phyloP scores from a whole-genome alignment of 1,140 invertebrate genomes.

The Drosophila athabasca region DNA sequence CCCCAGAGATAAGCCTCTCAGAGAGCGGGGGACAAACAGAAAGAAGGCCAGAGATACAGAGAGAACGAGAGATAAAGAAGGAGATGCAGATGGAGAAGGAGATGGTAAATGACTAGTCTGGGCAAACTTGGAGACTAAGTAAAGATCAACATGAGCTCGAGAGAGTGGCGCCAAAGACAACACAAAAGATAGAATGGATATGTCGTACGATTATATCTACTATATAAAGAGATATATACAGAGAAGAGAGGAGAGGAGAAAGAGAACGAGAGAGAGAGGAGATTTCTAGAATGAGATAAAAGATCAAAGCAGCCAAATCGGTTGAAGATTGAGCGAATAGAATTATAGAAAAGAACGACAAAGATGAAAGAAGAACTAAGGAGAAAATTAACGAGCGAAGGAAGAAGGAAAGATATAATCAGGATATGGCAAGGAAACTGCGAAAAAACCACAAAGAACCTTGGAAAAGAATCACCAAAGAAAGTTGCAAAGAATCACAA shows the following conservation, averaged over 20 bases:
- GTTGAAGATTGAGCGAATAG: too few relatives aligned
- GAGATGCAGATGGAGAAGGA: too few relatives aligned
- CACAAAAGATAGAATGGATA: not conserved
- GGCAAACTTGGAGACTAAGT: constrained; percentile 28
- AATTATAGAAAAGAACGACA: not conserved
- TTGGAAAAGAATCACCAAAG: too few relatives aligned
- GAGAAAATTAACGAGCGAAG: too few relatives aligned
- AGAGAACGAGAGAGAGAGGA: not conserved
- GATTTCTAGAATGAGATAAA: not conserved
- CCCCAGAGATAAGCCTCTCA: too few relatives aligned
- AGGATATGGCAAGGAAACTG: too few relatives aligned
- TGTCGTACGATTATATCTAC: not conserved
- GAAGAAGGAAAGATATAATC: too few relatives aligned
- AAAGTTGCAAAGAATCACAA: too few relatives aligned
- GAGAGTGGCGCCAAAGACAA: constrained; percentile 32
- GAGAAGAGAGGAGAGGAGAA: not conserved
- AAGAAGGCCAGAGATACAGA: too few relatives aligned
- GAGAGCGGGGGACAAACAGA: constrained; percentile 12
- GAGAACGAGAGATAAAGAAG: too few relatives aligned
- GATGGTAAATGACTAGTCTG: not conserved
- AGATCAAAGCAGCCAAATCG: constrained; percentile 23
- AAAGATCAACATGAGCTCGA: constrained; percentile 37
- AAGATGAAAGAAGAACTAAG: constrained; percentile 2
- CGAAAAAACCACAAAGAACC: too few relatives aligned
- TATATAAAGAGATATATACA: not conserved